phyloP scores from a whole-genome alignment of 2,113 vertebrate genomes.

The Spea multiplicata region DNA sequence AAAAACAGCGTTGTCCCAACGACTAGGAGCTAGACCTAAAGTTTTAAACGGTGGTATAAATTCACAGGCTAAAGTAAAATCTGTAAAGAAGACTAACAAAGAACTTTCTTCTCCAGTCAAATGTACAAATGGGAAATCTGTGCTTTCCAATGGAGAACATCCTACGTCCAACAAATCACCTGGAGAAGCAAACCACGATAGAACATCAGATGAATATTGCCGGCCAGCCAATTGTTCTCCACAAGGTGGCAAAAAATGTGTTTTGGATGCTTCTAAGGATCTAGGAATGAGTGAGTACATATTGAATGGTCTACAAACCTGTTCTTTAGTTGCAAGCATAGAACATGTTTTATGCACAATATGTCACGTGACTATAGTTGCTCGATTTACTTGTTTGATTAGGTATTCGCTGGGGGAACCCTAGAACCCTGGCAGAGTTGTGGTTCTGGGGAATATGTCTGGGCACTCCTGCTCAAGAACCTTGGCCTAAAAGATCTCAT shows the following conservation, averaged over 20 bases:
- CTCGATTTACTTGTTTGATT: no score
- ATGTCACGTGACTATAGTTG: no score
- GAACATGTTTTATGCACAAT: no score
- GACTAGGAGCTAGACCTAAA: constrained; percentile 83
- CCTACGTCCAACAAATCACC: constrained; percentile 48
- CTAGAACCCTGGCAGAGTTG: no score
- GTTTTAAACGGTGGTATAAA: constrained; percentile 63
- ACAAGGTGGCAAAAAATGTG: constrained; percentile 46
- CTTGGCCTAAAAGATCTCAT: no score
- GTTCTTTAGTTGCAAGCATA: no score
- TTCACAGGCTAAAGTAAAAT: constrained; percentile 65
- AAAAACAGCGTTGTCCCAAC: constrained; percentile 58
- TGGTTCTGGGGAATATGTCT: no score
- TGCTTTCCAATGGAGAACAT: constrained; percentile 57
- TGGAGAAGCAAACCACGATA: constrained; percentile 60
- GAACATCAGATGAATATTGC: constrained; percentile 55
- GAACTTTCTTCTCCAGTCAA: constrained; percentile 59
- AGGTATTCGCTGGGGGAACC: no score
- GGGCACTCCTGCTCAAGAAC: no score
- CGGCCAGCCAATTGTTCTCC: constrained; percentile 37
- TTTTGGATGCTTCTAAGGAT: constrained; percentile 44
- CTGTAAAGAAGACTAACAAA: constrained; percentile 67
- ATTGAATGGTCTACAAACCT: no score
- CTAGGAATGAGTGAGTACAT: constrained; percentile 31
- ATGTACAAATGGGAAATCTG: constrained; percentile 54